Conservation (phyloP, 2,797 vertebrate species). For the Leontocebus nigricollis region DNA sequence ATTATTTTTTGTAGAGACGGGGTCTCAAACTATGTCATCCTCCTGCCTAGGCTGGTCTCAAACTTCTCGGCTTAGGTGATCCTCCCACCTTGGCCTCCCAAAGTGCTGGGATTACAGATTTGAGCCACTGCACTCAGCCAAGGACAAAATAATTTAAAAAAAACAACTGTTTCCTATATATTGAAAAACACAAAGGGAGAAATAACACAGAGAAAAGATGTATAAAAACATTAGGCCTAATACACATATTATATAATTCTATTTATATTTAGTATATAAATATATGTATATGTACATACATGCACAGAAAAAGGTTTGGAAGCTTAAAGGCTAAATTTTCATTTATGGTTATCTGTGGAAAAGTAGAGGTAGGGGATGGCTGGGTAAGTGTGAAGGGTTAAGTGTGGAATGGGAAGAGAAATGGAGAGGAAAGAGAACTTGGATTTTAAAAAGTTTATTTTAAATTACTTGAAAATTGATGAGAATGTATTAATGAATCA, state of each 20-base stretch:
- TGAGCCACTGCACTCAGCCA: too few species aligned
- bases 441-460: not conserved
- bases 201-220: slow-evolving; percentile 21
- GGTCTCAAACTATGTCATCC: too few species aligned
- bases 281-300: not conserved
- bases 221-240: slow-evolving; percentile 24
- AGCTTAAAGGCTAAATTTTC: not conserved
- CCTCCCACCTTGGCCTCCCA: too few species aligned
- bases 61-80: too few species aligned
- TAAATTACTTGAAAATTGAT: slow-evolving; percentile 17
- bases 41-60: too few species aligned
- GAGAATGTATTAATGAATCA: not conserved
- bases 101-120: too few species aligned
- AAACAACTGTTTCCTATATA: slow-evolving; percentile 13
- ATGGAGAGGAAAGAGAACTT: not conserved
- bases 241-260: not conserved
- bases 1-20: too few species aligned
- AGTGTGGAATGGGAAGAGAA: not conserved
- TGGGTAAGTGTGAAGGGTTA: not conserved
- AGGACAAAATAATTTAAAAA: too few species aligned
- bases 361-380: not conserved
- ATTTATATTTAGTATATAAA: not conserved
- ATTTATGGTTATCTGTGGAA: not conserved
- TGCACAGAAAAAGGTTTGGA: not conserved
- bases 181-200: slow-evolving; percentile 24